Percentiles rank a stretch among this genome's conserved stretches.
Evolutionary conservation across 1,140 invertebrate species (phyloP).

Genomic region (Campodea augens): DNA sequence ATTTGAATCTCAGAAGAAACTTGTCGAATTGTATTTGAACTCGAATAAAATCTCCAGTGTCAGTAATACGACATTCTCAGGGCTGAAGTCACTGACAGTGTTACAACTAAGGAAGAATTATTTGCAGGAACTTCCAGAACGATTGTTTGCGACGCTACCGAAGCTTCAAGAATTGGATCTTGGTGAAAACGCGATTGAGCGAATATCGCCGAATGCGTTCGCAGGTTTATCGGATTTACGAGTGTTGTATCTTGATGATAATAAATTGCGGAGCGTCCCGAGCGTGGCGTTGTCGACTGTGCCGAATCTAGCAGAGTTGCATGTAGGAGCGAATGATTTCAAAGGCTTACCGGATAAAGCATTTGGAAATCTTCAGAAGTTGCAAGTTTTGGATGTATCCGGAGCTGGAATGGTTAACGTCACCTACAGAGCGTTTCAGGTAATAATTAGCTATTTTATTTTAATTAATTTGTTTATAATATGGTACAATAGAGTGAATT

Average conservation of each 20-base stretch:
- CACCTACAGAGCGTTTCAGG: constrained; percentile 48
- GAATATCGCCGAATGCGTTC: constrained; percentile 57
- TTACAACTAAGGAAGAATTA: constrained; percentile 65
- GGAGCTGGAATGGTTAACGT: constrained; percentile 58
- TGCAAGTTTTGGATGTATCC: constrained; percentile 55
- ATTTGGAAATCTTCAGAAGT: constrained; percentile 47
- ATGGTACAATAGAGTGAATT: too few relatives aligned
- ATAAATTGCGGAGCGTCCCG: constrained; percentile 53
- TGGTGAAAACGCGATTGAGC: constrained; percentile 63
- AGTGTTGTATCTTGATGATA: constrained; percentile 65
- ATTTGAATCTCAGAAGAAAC: constrained; percentile 55
- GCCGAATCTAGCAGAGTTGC: constrained; percentile 55
- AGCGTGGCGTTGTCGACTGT: constrained; percentile 46
- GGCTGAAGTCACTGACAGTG: constrained; percentile 52
- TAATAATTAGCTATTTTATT: constrained; percentile 45
- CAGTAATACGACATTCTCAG: constrained; percentile 55
- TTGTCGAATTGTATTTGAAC: constrained; percentile 60
- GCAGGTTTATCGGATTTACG: constrained; percentile 49
- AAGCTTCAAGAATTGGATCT: constrained; percentile 69
- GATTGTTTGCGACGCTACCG: constrained; percentile 49
- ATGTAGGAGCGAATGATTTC: constrained; percentile 64
- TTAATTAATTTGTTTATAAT: too few relatives aligned
- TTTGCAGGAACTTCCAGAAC: constrained; percentile 50
- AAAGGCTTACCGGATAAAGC: constrained; percentile 46
- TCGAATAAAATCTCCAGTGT: constrained; percentile 66